Evolutionary conservation across 2,113 vertebrate species (phyloP).

Genomic region (Anguilla rostrata): DNA sequence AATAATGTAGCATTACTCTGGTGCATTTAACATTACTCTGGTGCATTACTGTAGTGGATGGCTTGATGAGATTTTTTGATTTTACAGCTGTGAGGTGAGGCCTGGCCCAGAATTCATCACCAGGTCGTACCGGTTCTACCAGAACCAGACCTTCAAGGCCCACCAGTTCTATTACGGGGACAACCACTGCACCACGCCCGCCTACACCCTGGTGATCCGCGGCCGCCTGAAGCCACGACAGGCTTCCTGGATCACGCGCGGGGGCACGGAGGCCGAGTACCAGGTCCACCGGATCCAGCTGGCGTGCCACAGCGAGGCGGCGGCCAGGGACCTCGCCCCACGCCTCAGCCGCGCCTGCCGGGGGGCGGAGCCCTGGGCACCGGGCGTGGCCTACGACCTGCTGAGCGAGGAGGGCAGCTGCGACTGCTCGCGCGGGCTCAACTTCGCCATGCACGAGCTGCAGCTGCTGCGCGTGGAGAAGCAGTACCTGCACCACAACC

Average conservation of each 20-base stretch:
- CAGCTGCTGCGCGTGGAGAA: conserved; percentile 92
- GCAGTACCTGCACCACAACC: conserved; percentile 86
- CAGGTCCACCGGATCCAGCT: conserved; percentile 81
- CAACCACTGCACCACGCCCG: conserved; percentile 79
- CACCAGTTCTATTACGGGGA: conserved; percentile 83
- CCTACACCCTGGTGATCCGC: conserved; percentile 77
- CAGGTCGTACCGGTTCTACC: conserved; percentile 89
- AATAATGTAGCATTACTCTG: neutral
- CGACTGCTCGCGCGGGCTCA: conserved; percentile 83
- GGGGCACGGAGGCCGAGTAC: conserved; percentile 91
- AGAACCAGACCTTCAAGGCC: conserved; percentile 86
- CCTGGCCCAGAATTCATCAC: conserved; percentile 94
- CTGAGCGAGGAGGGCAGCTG: conserved; percentile 80
- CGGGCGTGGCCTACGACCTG: conserved; percentile 75
- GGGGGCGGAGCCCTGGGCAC: conserved; percentile 72
- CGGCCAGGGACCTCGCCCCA: conserved; percentile 75
- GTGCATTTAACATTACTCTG: no score
- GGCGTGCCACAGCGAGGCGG: conserved; percentile 75
- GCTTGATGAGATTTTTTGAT: neutral
- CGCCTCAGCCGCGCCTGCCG: conserved; percentile 78
- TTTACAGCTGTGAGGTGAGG: conserved; percentile 89
- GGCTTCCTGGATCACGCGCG: conserved; percentile 94
- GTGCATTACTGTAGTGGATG: no score
- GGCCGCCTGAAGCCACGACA: conserved; percentile 88
- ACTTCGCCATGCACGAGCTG: conserved; percentile 94